phyloP scores from a whole-genome alignment of 2,888 invertebrate genomes.

The Timema cristinae region DNA sequence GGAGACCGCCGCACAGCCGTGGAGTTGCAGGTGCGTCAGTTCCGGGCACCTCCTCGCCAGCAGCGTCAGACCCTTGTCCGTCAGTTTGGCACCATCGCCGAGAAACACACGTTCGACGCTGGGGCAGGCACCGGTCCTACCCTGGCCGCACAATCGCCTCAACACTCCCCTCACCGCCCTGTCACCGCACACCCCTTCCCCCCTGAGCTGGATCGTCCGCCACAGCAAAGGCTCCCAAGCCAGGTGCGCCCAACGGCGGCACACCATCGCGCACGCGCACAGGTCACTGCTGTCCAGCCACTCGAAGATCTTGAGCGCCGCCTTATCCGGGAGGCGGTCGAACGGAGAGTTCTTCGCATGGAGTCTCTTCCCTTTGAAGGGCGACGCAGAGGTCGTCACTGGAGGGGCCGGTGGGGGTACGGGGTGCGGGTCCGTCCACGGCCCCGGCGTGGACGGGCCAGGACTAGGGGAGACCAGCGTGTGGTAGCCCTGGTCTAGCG shows the following conservation, averaged over 20 bases:
- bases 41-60: constrained; percentile 77
- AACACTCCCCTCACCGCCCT: constrained; percentile 61
- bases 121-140: constrained; percentile 62
- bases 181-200: constrained; percentile 59
- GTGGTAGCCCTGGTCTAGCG: constrained; percentile 77
- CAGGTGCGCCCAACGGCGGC: constrained; percentile 68
- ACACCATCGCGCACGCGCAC: constrained; percentile 70
- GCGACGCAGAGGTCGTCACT: constrained; percentile 28
- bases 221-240: constrained; percentile 76
- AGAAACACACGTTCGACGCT: constrained; percentile 63
- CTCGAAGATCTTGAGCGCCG: constrained; percentile 64
- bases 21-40: constrained; percentile 74
- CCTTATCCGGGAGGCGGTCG: constrained; percentile 62
- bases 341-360: constrained; percentile 42
- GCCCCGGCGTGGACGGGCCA: constrained; percentile 44
- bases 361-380: constrained; percentile 44
- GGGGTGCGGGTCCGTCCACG: constrained; percentile 36
- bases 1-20: constrained; percentile 68
- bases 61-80: constrained; percentile 71
- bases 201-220: constrained; percentile 62
- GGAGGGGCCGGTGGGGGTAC: constrained; percentile 29
- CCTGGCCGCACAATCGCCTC: constrained; percentile 60
- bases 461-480: constrained; percentile 63
- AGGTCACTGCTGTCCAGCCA: constrained; percentile 68
- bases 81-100: constrained; percentile 65